Base-by-base conservation (phyloP, 2,888 invertebrate genomes). In the Buathra laborator region DNA sequence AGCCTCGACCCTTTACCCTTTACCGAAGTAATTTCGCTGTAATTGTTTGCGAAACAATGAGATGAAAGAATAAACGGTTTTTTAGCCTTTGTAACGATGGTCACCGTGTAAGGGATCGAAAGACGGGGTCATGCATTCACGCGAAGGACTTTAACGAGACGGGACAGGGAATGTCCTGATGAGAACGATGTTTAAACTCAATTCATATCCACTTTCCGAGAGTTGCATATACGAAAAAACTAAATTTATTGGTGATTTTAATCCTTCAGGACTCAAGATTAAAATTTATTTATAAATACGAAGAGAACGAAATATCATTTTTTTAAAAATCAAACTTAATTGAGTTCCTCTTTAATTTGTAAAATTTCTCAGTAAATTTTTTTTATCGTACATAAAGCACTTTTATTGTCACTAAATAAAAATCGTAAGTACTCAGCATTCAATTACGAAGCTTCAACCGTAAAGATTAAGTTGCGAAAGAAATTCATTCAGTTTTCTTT, bases 1-100 rank as follows among this genome's bases (percentile, higher is more conserved):
- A 72, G 29, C 72, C 56, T 67, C 79, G 76, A 83, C 72, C 72
- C 80, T 84, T 80, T 83, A 53, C 64, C 67, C 70, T 76, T 62
- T 53, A 14, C 24, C 67, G 16, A n/a, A 12, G 43, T 74, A 66
- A 75, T 80, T 81, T 46, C 59, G n/a, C 48, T 43, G 59, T 72
- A 9, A 46, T 37, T 62, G 19, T n/a, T 9, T 68, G 16, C 46
- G 46, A 68, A 64, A 68, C 48, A 46, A 29, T 68, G 10, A 4
- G 29, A 46, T 29, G 24, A 29, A 32, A 37, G n/a, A 66, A 66
- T n/a, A 64, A 59, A 43, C 44, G 43, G 14, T 16, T 43, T 66
- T 59, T 37, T 37, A 37, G 44, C 44, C 10, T 66, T 44, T 19
- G 16, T 19, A 66, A 16, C 12, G 43, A 19, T 59, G 19, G 59